Evolutionary conservation across 2,797 vertebrate species (phyloP).

Genomic region (Fringilla coelebs): DNA sequence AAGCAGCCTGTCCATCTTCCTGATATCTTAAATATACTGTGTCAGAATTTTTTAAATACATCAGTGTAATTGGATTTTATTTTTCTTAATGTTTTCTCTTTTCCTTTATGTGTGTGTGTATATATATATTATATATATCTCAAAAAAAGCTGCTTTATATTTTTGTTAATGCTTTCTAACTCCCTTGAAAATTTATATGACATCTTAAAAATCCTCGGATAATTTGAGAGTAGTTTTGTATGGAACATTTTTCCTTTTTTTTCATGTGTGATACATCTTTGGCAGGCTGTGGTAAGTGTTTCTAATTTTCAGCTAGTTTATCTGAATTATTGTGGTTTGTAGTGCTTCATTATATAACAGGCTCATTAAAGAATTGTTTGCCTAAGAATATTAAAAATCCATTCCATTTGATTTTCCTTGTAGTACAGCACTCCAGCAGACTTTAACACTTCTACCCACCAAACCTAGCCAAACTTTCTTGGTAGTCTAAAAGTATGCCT

Average conservation of each 20-base stretch:
- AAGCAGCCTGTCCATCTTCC: not conserved
- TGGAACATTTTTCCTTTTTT: not conserved
- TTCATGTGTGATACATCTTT: not conserved
- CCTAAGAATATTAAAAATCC: not conserved
- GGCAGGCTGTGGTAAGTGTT: not conserved
- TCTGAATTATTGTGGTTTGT: not conserved
- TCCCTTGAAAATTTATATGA: not conserved
- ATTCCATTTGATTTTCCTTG: not conserved
- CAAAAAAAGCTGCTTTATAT: not conserved
- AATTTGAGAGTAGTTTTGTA: not conserved
- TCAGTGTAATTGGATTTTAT: not conserved
- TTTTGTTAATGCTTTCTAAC: not conserved
- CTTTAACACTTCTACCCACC: not conserved
- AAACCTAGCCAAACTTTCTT: not conserved
- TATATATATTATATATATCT: not conserved
- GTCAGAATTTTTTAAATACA: not conserved
- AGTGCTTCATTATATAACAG: not conserved
- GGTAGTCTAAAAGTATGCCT: not conserved
- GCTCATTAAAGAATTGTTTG: not conserved
- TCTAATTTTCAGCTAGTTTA: not conserved
- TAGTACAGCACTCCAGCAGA: not conserved
- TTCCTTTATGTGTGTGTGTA: not conserved
- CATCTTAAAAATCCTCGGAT: not conserved
- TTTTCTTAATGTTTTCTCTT: not conserved
- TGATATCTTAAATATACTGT: not conserved